Conservation (phyloP, 2,888 invertebrate species). For the Caenorhabditis sp. region DNA sequence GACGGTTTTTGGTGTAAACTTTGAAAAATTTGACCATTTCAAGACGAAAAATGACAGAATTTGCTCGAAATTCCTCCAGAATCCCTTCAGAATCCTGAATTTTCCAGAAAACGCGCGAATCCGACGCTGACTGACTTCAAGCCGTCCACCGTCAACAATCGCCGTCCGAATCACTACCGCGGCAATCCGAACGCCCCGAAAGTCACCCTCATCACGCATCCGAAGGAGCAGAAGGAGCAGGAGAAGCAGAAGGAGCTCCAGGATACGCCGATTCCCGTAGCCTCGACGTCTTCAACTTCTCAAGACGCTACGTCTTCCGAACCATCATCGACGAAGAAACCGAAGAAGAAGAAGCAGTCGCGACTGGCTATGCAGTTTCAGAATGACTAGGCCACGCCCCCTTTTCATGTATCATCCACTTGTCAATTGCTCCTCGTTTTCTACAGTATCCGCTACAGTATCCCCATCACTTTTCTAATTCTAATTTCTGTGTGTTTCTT, state of each 20-base stretch:
- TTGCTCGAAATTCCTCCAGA: too few relatives aligned
- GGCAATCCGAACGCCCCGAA: constrained; percentile 25
- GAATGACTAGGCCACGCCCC: background rate
- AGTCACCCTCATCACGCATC: constrained; percentile 39
- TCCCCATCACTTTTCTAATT: too few relatives aligned
- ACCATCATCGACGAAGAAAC: constrained; percentile 18
- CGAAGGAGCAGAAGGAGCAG: constrained; percentile 7
- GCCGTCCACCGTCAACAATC: constrained; percentile 31
- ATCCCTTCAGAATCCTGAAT: background rate
- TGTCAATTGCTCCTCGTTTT: background rate
- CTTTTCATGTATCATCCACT: background rate
- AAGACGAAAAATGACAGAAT: too few relatives aligned
- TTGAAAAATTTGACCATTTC: too few relatives aligned
- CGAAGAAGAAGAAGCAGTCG: constrained; percentile 53
- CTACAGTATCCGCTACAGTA: background rate
- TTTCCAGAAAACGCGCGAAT: constrained; percentile 37
- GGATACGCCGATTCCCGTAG: background rate
- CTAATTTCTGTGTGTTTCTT: too few relatives aligned
- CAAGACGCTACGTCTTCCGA: background rate
- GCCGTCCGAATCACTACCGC: constrained; percentile 16
- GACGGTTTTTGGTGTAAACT: too few relatives aligned
- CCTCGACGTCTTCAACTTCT: background rate
- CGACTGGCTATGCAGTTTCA: constrained; percentile 48
- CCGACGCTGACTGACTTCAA: constrained; percentile 59
- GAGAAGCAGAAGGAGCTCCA: background rate